A percentile compares a stretch with the other conserved stretches of the same genome.
Conservation (phyloP, 2,888 invertebrate species). For the Oligia fasciuncula region DNA sequence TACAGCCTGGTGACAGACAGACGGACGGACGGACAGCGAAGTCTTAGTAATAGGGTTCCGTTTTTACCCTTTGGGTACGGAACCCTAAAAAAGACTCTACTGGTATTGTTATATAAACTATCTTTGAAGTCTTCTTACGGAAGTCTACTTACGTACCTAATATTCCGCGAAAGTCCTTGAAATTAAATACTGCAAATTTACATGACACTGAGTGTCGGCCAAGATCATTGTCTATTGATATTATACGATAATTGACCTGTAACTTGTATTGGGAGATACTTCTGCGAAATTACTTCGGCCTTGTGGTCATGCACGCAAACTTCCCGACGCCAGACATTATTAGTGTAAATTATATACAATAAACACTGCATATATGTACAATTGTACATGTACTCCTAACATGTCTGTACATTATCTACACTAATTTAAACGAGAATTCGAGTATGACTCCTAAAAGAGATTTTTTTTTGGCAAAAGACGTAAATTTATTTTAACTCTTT, state of each 20-base stretch:
- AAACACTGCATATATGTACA: constrained; percentile 15
- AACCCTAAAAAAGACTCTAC: no score
- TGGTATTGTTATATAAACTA: neutral
- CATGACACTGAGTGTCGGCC: constrained; percentile 38
- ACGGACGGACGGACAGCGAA: no score
- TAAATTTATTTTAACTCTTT: neutral
- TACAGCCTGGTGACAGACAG: no score
- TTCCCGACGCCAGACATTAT: constrained; percentile 30
- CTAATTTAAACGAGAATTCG: neutral
- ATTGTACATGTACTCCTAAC: neutral
- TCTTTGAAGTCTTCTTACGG: neutral
- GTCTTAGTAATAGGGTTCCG: no score
- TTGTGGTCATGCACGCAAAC: constrained; percentile 54
- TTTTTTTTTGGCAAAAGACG: no score
- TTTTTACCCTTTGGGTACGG: no score
- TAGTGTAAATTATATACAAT: constrained; percentile 44
- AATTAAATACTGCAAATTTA: constrained; percentile 29
- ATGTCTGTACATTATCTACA: neutral
- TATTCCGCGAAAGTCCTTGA: constrained; percentile 35
- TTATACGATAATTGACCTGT: constrained; percentile 56
- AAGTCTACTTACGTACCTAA: constrained; percentile 1
- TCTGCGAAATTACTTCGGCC: constrained; percentile 59
- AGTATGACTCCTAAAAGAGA: neutral
- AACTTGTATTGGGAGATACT: constrained; percentile 50
- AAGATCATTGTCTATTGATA: constrained; percentile 62